These are phyloP conservation scores for Ictalurus furcatus DNA, from an alignment of 2,113 vertebrate genomes.

Conservation along the genomic window DNA sequence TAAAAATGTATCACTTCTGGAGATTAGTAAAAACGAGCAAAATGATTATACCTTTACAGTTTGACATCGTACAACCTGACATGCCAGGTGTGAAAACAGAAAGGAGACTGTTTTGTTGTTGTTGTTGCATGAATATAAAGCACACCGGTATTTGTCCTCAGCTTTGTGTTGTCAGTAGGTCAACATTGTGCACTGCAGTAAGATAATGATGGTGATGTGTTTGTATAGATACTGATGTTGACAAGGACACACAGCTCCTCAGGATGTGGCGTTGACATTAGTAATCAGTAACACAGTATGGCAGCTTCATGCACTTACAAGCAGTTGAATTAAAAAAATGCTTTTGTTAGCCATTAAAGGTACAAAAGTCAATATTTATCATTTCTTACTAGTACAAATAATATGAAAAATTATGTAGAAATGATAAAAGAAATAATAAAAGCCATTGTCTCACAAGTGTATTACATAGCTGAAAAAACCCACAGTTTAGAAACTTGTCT, in stretches of 20 bases:
- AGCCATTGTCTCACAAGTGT: not conserved
- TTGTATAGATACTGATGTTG: slow-evolving; percentile 9
- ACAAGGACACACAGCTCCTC: not conserved
- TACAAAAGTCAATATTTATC: not conserved
- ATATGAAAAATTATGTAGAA: not conserved
- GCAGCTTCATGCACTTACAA: not conserved
- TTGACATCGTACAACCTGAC: not conserved
- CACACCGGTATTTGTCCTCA: not conserved
- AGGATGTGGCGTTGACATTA: not conserved
- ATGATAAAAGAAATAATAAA: not conserved
- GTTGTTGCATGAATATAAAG: not conserved
- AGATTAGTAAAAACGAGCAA: not conserved
- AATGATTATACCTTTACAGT: not conserved
- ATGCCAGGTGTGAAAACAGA: not conserved
- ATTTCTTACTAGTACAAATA: not conserved
- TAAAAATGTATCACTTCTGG: not conserved
- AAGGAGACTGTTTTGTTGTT: not conserved
- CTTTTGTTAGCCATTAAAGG: not conserved
- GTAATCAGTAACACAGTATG: not conserved
- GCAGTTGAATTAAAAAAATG: not conserved
- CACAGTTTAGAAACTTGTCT: too few species aligned
- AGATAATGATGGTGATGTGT: not conserved
- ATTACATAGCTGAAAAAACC: not conserved
- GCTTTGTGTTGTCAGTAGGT: not conserved
- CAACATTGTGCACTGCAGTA: not conserved